Conservation (phyloP, 2,888 invertebrate genomes). For the Ectobius pallidus region DNA sequence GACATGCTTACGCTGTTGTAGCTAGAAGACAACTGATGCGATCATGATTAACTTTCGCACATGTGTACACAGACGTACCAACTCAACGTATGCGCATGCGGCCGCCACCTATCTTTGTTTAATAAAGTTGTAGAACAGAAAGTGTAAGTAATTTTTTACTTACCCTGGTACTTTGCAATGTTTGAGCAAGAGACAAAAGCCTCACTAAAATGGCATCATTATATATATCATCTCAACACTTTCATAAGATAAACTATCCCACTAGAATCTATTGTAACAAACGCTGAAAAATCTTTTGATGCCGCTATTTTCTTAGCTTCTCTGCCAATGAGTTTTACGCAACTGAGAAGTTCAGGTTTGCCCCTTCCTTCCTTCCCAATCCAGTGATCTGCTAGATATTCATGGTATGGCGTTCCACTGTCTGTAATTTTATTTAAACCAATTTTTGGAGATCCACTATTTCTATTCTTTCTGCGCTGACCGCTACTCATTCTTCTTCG, state of each 20-base stretch:
- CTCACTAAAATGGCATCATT: neutral
- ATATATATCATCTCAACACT: conserved; percentile 47
- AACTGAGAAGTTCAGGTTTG: conserved; percentile 52
- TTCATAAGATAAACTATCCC: conserved; percentile 67
- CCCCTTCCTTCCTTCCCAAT: conserved; percentile 47
- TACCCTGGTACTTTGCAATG: too few relatives aligned
- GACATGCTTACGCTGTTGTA: too few relatives aligned
- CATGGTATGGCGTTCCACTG: neutral
- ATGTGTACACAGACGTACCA: too few relatives aligned
- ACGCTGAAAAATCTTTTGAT: conserved; percentile 59
- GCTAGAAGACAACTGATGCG: too few relatives aligned
- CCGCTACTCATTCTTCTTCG: neutral
- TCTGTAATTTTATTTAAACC: neutral
- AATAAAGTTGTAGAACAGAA: too few relatives aligned
- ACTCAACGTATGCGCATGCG: too few relatives aligned
- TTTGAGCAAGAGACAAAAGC: too few relatives aligned
- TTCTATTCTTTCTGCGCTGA: neutral
- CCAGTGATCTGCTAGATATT: conserved; percentile 40
- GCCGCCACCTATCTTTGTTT: too few relatives aligned
- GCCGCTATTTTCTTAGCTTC: conserved; percentile 51
- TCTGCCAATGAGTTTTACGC: conserved; percentile 53
- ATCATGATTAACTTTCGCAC: too few relatives aligned
- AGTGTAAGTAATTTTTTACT: too few relatives aligned
- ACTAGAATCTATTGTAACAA: conserved; percentile 65
- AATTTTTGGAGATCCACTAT: conserved; percentile 6